A percentile compares a stretch with the other conserved stretches of the same genome.
phyloP scores from a whole-genome alignment of 2,113 vertebrate species.

The Rhombomys opimus region DNA sequence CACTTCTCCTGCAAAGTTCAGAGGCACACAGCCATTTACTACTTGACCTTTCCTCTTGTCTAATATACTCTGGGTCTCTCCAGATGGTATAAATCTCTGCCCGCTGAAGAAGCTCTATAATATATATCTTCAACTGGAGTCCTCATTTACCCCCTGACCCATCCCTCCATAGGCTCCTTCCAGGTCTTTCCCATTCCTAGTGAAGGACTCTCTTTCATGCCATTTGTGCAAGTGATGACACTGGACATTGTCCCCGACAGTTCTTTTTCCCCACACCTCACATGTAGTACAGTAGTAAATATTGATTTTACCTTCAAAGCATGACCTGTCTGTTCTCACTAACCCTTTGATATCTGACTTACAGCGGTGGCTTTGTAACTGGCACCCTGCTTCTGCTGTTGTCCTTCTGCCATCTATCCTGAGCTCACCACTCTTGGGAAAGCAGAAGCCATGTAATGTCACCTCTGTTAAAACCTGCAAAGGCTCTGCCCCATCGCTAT shows the following conservation, averaged over 20 bases:
- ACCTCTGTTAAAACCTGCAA: neutral
- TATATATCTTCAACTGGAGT: neutral
- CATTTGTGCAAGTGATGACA: neutral
- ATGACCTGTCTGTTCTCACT: neutral
- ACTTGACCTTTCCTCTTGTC: slow-evolving; percentile 18
- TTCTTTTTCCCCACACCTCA: neutral
- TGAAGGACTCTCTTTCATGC: neutral
- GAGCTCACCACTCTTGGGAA: neutral
- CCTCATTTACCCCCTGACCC: neutral
- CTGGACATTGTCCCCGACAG: slow-evolving; percentile 5
- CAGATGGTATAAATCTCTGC: neutral
- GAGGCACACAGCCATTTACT: neutral
- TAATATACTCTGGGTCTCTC: neutral
- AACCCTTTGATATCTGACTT: neutral
- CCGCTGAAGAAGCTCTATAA: neutral
- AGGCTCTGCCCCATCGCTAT: neutral
- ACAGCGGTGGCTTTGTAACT: neutral
- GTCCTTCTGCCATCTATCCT: neutral
- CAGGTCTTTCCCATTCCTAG: neutral
- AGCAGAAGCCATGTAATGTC: neutral
- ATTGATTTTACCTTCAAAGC: slow-evolving; percentile 16
- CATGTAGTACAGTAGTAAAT: neutral
- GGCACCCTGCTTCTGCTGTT: neutral
- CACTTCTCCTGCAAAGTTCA: neutral
- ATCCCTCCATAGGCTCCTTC: neutral